A percentile compares a stretch with the other conserved stretches of the same genome.
Conservation (phyloP, 2,797 vertebrate species). For the Passerculus sandwichensis region DNA sequence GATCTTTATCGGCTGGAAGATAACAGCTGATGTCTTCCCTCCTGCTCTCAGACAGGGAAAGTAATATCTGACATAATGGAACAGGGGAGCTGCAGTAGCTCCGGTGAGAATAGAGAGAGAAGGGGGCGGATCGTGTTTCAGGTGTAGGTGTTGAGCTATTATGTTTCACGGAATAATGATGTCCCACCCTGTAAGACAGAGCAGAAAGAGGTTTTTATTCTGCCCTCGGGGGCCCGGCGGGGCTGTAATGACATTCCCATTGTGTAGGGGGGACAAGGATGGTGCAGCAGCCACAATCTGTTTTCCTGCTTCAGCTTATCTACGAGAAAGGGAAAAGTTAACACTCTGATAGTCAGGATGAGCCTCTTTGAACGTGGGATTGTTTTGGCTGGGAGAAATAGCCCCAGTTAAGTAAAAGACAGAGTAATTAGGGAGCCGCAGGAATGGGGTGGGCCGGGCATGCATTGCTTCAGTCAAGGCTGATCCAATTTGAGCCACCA, state of each 20-base stretch:
- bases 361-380: not conserved
- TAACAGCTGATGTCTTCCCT: slow-evolving; percentile 70
- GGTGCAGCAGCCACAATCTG: slow-evolving; percentile 2
- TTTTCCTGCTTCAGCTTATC: slow-evolving; percentile 31
- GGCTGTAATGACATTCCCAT: slow-evolving; percentile 37
- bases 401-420: slow-evolving; percentile 12
- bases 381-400: slow-evolving; percentile 56
- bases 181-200: slow-evolving; percentile 35
- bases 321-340: slow-evolving; percentile 13
- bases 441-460: not conserved
- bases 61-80: slow-evolving; percentile 54
- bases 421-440: not conserved
- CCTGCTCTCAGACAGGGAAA: slow-evolving; percentile 57
- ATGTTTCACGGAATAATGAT: slow-evolving; percentile 59
- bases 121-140: slow-evolving; percentile 68
- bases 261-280: not conserved
- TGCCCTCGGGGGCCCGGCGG: not conserved
- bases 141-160: slow-evolving; percentile 65
- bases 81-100: slow-evolving; percentile 37
- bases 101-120: slow-evolving; percentile 9
- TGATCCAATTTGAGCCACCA: not conserved
- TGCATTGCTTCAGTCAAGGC: not conserved
- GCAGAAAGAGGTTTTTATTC: slow-evolving; percentile 62
- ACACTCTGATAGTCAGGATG: slow-evolving; percentile 21
- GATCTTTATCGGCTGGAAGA: slow-evolving; percentile 62